phyloP scores from a whole-genome alignment of 2,113 vertebrate species.

The Chionis minor region DNA sequence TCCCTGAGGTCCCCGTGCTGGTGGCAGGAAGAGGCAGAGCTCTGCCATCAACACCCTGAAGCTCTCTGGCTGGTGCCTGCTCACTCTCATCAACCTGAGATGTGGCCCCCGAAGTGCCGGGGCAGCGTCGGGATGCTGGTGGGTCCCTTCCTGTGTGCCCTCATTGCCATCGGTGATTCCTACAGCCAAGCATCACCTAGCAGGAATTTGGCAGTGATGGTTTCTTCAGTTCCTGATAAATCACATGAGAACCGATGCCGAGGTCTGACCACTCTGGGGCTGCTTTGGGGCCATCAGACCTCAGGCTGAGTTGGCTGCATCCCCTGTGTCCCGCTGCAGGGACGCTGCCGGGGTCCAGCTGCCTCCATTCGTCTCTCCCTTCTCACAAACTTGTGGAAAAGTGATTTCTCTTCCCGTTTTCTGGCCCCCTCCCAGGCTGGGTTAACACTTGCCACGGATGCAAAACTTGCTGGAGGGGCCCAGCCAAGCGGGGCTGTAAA shows the following conservation, averaged over 20 bases:
- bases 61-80: fast-evolving
- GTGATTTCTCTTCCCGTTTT: background rate
- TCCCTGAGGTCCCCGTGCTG: background rate
- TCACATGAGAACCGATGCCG: fast-evolving
- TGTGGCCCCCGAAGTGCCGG: background rate
- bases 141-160: fast-evolving
- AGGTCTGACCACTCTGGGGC: background rate
- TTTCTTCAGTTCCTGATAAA: background rate
- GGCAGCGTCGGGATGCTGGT: background rate
- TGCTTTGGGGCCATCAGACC: background rate
- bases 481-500: background rate
- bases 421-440: background rate
- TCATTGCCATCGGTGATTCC: fast-evolving
- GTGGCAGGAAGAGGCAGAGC: background rate
- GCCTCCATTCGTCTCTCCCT: background rate
- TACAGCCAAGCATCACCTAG: fast-evolving
- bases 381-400: background rate
- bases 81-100: background rate
- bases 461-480: background rate
- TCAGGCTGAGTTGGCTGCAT: background rate
- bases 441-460: background rate
- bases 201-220: background rate
- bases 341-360: fast-evolving
- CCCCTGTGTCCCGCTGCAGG: background rate
- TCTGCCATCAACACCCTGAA: background rate